Evolutionary conservation across 2,888 invertebrate genomes (phyloP), one percentile per base, ranked within the genome.

Genomic region (Clistopyga incitator): DNA sequence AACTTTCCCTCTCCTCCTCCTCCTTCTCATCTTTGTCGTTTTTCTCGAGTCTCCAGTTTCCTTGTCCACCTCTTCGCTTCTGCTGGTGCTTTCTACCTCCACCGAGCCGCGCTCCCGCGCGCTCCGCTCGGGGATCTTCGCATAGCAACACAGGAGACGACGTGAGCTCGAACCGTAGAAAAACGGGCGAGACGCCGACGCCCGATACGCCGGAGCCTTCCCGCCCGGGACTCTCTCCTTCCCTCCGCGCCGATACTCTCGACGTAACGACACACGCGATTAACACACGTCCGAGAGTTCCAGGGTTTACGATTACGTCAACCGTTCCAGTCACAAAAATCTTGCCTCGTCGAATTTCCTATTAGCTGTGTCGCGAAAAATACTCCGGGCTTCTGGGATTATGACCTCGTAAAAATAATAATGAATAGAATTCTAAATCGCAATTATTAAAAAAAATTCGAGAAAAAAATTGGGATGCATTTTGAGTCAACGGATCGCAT

Each of bases 171-270:
- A 42, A 81, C 81, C 75, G 78, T 81, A 84, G 81, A 84, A 84
- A 64, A 84, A 84, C 78, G 23, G 84, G 84, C 84, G 81, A 81
- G 84, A 84, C 59, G 78, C 68, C 84, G 81, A 81, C 78, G 84
- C 75, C 75, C 84, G 84, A 84, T 84, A 84, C 81, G 78, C 78
- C 71, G 67, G 59, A 61, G 75, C 78, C 78, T 78, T 81, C 71
- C 50, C 64, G 77, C 80, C 75, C 75, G 75, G n/a, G 50, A 50
- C 47, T 15, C 50, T 34, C 38, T 34, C 38, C 25, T 64, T 47
- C 42, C 8, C 18, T 23, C n/a, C n/a, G 29, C 47, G 34, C 52
- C 23, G 64, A 75, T 38, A 23, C 50, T n/a, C 61, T 50, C 47
- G 13, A 13, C 61, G 47, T 50, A 74, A 64, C 45, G 64, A 59